Base-by-base conservation (phyloP, 1,140 invertebrate genomes). In the Gonioctena quinquepunctata region DNA sequence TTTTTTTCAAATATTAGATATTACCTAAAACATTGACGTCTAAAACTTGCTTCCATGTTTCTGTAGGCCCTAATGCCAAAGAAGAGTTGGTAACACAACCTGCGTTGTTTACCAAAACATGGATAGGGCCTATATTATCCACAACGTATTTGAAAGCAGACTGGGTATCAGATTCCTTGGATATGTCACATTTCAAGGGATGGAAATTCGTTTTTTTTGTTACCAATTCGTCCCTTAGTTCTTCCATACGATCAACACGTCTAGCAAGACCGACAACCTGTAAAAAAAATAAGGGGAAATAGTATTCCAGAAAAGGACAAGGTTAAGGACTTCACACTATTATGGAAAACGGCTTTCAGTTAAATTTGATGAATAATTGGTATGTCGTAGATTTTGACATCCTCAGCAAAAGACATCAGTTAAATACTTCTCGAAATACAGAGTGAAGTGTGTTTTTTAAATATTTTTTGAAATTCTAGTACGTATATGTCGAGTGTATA, bases 81-180 rank as follows among this genome's bases (percentile, higher is more conserved):
- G 26, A 69, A 71, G 73, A 78, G 69, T 70, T 73, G 71, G 25
- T 49, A 69, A 64, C 72, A 78, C 89, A 76, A 2, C 90, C 93
- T 2, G 93, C 92, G 78, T 92, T 93, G 78, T 94, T 94, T 23
- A 95, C 83, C 56, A 93, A 83, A 2, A 94, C 83, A 76, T 93
- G 88, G 0, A 92, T 83, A n/a, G 88, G 87, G 4, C 89, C 90
- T 27, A 90, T 82, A 2, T 86, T 85, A 6, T 85, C 78, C 49
- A 88, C 84, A 11, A 89, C 85, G 85, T 86, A 88, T 61, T 87
- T 77, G 76, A 94, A 94, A 28, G 90, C 87, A 16, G 82, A 80
- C 8, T 87, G 76, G 42, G 94, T 88, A 0, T 92, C 89, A 1
- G 87, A 84, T 75, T 89, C 87, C n/a, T 89, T 87, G 1, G 84